phyloP scores from a whole-genome alignment of 2,113 vertebrate species.

The Turdus rufiventris region DNA sequence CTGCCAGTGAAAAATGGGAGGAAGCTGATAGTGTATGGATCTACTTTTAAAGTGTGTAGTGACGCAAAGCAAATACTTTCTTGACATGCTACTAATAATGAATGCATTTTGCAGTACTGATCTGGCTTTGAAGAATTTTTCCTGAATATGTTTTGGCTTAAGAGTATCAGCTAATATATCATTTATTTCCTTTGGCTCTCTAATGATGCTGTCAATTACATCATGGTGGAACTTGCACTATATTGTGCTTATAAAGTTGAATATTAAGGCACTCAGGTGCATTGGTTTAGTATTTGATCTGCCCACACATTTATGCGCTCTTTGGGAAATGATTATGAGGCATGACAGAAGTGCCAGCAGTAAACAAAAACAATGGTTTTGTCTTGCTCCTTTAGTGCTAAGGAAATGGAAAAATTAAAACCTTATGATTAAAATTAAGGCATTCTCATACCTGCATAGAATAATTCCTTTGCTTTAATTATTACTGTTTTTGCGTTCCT shows the following conservation, averaged over 20 bases:
- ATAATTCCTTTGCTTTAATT: neutral
- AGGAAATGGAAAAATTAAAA: neutral
- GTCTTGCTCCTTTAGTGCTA: neutral
- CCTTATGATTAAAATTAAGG: neutral
- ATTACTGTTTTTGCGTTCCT: neutral
- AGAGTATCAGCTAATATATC: neutral
- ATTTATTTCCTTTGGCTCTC: slow-evolving; percentile 30
- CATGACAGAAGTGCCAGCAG: neutral
- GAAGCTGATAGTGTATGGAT: neutral
- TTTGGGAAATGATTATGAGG: neutral
- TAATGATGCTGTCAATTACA: neutral
- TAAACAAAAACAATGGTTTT: neutral
- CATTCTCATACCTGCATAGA: neutral
- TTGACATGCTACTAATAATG: neutral
- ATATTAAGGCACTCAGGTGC: neutral
- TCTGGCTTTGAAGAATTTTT: slow-evolving; percentile 8
- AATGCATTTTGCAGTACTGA: neutral
- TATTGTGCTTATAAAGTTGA: neutral
- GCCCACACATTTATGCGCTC: neutral
- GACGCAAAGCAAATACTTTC: slow-evolving; percentile 4
- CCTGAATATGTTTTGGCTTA: neutral
- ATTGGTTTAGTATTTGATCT: neutral
- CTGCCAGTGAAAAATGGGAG: neutral
- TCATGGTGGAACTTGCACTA: neutral
- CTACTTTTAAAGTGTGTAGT: neutral